Evolutionary conservation across 1,140 invertebrate species (phyloP).

Genomic region (Calephelis nemesis): DNA sequence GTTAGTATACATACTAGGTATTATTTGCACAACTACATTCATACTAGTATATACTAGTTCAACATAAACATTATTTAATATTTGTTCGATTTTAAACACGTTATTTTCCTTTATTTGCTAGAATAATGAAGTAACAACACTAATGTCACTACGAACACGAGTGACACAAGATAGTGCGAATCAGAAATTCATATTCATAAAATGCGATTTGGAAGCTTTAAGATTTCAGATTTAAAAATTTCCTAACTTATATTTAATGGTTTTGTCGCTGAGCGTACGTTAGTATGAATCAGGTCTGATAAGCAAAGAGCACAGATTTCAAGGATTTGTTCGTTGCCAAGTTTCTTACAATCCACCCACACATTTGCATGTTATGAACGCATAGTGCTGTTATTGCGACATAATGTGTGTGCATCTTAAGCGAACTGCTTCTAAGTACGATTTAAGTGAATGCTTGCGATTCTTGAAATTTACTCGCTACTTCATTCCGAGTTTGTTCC

Average conservation of each 20-base stretch:
- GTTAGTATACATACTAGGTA: too few species aligned
- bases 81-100: too few species aligned
- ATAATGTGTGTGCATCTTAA: slow-evolving; percentile 45
- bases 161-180: too few species aligned
- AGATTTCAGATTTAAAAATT: too few species aligned
- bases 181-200: too few species aligned
- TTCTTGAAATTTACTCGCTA: slow-evolving; percentile 23
- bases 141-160: too few species aligned
- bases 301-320: slow-evolving; percentile 68
- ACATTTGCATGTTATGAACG: slow-evolving; percentile 65
- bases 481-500: slow-evolving; percentile 14
- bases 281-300: slow-evolving; percentile 73
- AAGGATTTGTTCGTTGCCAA: slow-evolving; percentile 63
- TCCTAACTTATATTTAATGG: not conserved
- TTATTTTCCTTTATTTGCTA: too few species aligned
- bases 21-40: too few species aligned
- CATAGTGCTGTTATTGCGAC: slow-evolving; percentile 45
- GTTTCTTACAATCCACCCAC: slow-evolving; percentile 57
- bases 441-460: slow-evolving; percentile 36
- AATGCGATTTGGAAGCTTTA: too few species aligned
- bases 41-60: too few species aligned
- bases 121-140: too few species aligned
- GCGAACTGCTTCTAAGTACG: slow-evolving; percentile 32
- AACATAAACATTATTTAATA: too few species aligned
- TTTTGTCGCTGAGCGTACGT: slow-evolving; percentile 27